phyloP scores from a whole-genome alignment of 92 coral and sea anemone genomes.

The Montipora capitata region DNA sequence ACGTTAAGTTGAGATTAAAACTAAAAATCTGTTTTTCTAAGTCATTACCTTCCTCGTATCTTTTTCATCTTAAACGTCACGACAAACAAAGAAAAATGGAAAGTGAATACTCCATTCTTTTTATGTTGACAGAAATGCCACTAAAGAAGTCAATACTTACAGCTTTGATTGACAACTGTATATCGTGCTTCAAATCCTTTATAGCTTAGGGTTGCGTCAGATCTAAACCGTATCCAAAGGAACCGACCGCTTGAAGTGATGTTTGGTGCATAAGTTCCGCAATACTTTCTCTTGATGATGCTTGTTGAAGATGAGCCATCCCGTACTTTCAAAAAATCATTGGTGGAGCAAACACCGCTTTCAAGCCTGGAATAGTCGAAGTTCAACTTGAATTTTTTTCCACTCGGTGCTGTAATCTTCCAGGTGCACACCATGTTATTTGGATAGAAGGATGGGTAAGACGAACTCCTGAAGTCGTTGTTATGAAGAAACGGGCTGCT shows the following conservation, averaged over 20 bases:
- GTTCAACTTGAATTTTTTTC: slow-evolving; percentile 30
- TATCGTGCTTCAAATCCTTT: slow-evolving; percentile 45
- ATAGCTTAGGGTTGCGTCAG: neutral
- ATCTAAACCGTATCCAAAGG: slow-evolving; percentile 63
- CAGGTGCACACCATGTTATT: slow-evolving; percentile 42
- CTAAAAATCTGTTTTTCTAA: no score
- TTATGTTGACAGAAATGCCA: no score
- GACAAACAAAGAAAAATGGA: no score
- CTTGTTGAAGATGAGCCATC: slow-evolving; percentile 32
- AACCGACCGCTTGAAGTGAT: neutral
- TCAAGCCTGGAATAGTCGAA: slow-evolving; percentile 45
- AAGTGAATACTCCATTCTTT: no score
- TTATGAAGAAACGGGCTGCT: slow-evolving; percentile 32
- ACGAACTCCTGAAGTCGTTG: slow-evolving; percentile 57
- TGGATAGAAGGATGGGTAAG: slow-evolving; percentile 33
- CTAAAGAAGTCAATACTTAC: neutral
- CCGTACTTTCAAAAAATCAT: slow-evolving; percentile 55
- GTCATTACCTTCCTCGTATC: no score
- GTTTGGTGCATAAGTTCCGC: no score
- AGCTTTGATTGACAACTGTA: neutral
- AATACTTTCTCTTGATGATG: no score
- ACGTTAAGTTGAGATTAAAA: no score
- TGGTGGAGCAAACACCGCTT: slow-evolving; percentile 11
- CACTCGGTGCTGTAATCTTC: slow-evolving; percentile 52
- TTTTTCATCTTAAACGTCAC: no score